Evolutionary conservation across 2,888 invertebrate species (phyloP), one percentile per base, ranked within the genome.

Genomic region (Cephus spinipes): DNA sequence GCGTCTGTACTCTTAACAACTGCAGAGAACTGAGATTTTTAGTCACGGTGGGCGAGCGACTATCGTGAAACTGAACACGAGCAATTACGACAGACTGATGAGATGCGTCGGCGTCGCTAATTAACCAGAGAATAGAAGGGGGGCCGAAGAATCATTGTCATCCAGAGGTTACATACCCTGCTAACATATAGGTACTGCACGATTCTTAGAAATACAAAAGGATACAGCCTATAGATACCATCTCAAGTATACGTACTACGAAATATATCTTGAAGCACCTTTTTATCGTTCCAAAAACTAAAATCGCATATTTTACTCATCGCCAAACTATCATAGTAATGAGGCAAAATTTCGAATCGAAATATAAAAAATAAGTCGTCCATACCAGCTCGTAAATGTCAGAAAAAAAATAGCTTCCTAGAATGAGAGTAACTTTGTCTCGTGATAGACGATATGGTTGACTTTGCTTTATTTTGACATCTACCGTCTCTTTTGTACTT

Each of bases 41-140:
- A n/a, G 34, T 35, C 74, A 30, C 34, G 74, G 74, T 30, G 31
- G 31, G 32, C 71, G 71, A 31, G 33, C 74, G 34, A 73, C 30
- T 33, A 23, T 23, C 74, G 74, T 73, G 74, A 34, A 33, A 73
- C 74, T 33, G 74, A 73, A 73, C 33, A 73, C 74, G 74, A 71
- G 74, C 74, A 34, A 73, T 73, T 35, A 73, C 34, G 74, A n/a
- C 31, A 33, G 35, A 73, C 74, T 34, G 74, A 73, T 73, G 74
- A 73, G 74, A 73, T 33, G 34, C 74, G 74, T 15, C 71, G 71
- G 71, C 12, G 30, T 71, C 71, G 32, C 71, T 71, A 71, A 71
- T 71, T 71, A 71, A 71, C 40, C 40, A 55, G 6, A 55, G 40
- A 55, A 55, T 40, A 55, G 23, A 55, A 55, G 40, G 23, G 15